Conservation (phyloP, 1,140 invertebrate genomes). For the Danaus plexippus region DNA sequence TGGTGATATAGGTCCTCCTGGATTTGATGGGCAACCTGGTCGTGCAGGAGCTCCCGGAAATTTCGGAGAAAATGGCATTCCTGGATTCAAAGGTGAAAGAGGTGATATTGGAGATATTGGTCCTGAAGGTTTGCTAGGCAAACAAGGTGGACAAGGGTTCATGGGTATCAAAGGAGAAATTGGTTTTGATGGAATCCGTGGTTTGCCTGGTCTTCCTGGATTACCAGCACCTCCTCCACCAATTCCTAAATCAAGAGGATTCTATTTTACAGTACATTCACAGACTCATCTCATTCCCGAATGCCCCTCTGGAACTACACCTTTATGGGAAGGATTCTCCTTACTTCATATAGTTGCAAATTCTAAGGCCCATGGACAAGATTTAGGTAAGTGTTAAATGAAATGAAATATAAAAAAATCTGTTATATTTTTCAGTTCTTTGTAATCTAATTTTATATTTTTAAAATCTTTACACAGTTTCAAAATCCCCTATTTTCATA, state of each 20-base stretch:
- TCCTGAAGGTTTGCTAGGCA: constrained; percentile 67
- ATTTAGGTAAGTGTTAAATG: constrained; percentile 80
- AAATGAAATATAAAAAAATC: constrained; percentile 1
- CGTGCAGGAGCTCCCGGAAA: constrained; percentile 70
- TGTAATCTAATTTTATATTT: too few species aligned
- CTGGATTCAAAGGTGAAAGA: constrained; percentile 70
- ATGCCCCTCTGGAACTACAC: constrained; percentile 87
- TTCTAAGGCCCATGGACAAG: constrained; percentile 91
- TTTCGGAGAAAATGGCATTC: constrained; percentile 72
- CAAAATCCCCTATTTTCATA: too few species aligned
- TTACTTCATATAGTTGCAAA: constrained; percentile 95
- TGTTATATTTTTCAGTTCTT: neutral
- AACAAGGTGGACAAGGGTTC: constrained; percentile 61
- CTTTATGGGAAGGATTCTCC: constrained; percentile 97
- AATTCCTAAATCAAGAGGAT: constrained; percentile 83
- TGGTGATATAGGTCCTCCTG: constrained; percentile 63
- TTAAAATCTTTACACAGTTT: too few species aligned
- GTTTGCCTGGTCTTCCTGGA: constrained; percentile 72
- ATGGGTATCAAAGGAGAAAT: constrained; percentile 65
- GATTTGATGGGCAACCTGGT: constrained; percentile 70
- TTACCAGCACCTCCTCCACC: constrained; percentile 76
- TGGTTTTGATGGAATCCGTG: constrained; percentile 70
- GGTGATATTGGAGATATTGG: constrained; percentile 72
- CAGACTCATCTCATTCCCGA: constrained; percentile 87
- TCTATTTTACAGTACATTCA: constrained; percentile 92